phyloP scores from a whole-genome alignment of 2,113 vertebrate species.

The Apteryx mantelli region DNA sequence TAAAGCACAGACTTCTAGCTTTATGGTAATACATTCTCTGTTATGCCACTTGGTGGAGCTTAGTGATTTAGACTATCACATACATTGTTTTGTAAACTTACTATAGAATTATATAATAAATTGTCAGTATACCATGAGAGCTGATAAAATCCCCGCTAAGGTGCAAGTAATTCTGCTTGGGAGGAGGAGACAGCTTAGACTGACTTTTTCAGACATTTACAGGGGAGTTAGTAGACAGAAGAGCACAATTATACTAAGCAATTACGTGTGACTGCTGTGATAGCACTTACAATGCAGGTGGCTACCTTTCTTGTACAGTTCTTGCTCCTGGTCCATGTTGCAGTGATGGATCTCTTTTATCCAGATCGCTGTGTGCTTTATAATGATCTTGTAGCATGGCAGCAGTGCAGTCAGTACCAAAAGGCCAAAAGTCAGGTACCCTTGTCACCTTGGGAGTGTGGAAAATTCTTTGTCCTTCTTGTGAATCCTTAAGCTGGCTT shows the following conservation, averaged over 20 bases:
- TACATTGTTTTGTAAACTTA: not conserved
- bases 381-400: not conserved
- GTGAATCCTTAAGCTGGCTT: not conserved
- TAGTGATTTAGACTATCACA: constrained; percentile 42
- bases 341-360: not conserved
- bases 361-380: accelerated
- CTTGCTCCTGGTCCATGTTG: accelerated
- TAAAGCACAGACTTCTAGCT: accelerated
- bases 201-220: not conserved
- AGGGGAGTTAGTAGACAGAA: not conserved
- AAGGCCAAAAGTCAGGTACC: accelerated
- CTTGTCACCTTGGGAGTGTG: not conserved
- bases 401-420: not conserved
- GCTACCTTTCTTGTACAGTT: not conserved
- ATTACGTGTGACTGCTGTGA: accelerated
- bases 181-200: not conserved
- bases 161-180: not conserved
- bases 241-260: not conserved
- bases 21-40: constrained; percentile 12
- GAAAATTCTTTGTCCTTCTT: not conserved
- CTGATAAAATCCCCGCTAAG: not conserved
- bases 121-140: not conserved
- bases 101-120: not conserved
- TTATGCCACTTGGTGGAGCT: constrained; percentile 70
- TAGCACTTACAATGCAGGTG: accelerated